Evolutionary conservation across 2,888 invertebrate genomes (phyloP).

Genomic region (Falcaria lacertinaria): DNA sequence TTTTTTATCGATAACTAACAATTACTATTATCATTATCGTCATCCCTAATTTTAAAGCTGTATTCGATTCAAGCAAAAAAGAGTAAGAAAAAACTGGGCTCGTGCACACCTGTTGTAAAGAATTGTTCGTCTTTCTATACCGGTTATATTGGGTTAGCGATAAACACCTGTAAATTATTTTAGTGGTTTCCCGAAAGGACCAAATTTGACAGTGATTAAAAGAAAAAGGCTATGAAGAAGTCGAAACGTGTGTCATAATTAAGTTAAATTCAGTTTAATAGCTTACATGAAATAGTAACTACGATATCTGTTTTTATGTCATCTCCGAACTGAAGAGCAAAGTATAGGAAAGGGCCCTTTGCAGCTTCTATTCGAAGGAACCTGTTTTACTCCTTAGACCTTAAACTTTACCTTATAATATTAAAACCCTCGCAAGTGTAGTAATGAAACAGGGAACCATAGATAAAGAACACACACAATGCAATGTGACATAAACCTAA

Average conservation of each 20-base stretch:
- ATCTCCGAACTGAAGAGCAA: too few relatives aligned
- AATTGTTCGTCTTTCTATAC: slow-evolving; percentile 44
- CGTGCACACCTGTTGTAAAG: slow-evolving; percentile 58
- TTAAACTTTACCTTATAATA: not conserved
- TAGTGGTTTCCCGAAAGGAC: not conserved
- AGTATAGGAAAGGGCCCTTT: too few relatives aligned
- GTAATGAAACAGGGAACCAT: slow-evolving; percentile 18
- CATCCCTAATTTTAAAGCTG: slow-evolving; percentile 3
- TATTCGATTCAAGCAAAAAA: slow-evolving; percentile 16
- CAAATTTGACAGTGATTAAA: too few relatives aligned
- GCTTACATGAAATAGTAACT: too few relatives aligned
- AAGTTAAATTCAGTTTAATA: too few relatives aligned
- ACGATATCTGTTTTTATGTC: too few relatives aligned
- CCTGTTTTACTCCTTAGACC: too few relatives aligned
- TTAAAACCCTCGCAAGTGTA: slow-evolving; percentile 3
- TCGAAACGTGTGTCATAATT: too few relatives aligned
- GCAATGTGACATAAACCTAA: slow-evolving; percentile 37
- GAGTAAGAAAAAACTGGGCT: slow-evolving; percentile 31
- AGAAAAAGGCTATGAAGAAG: too few relatives aligned
- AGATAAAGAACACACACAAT: slow-evolving; percentile 23
- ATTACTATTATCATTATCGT: not conserved
- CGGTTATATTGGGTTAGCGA: slow-evolving; percentile 35
- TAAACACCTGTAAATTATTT: slow-evolving; percentile 18
- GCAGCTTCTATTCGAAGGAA: too few relatives aligned
- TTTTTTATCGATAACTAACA: not conserved